These are phyloP conservation scores for Erebia palarica DNA, from an alignment of 2,888 invertebrate genomes.

Conservation along the genomic window DNA sequence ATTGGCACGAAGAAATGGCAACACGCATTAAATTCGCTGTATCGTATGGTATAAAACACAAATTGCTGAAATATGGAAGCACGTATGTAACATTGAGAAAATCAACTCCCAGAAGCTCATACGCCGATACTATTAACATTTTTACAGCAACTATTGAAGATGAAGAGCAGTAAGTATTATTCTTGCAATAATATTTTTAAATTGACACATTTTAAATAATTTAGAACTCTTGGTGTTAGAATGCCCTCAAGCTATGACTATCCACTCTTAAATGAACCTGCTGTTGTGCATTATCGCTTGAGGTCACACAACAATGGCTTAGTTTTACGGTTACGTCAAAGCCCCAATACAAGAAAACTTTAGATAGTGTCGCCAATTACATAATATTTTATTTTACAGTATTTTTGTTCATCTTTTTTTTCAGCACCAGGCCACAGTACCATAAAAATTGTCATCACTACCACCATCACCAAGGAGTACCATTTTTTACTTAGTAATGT, in stretches of 20 bases:
- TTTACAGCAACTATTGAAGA: conserved; percentile 40
- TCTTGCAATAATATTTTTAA: conserved; percentile 24
- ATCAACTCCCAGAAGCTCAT: conserved; percentile 43
- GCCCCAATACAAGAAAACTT: too few relatives aligned
- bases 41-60: conserved; percentile 42
- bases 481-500: too few relatives aligned
- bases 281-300: too few relatives aligned
- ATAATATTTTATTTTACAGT: too few relatives aligned
- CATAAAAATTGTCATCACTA: too few relatives aligned
- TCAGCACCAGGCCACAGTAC: too few relatives aligned
- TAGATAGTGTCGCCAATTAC: too few relatives aligned
- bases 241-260: background rate
- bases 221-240: background rate
- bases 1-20: conserved; percentile 46
- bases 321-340: too few relatives aligned
- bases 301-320: too few relatives aligned
- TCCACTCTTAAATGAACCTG: too few relatives aligned
- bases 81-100: conserved; percentile 48
- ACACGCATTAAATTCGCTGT: conserved; percentile 47
- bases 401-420: too few relatives aligned
- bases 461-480: too few relatives aligned
- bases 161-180: background rate
- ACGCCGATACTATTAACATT: conserved; percentile 47
- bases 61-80: conserved; percentile 44
- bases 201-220: background rate